Conservation (phyloP, 1,140 invertebrate genomes). For the Papilio glaucus region DNA sequence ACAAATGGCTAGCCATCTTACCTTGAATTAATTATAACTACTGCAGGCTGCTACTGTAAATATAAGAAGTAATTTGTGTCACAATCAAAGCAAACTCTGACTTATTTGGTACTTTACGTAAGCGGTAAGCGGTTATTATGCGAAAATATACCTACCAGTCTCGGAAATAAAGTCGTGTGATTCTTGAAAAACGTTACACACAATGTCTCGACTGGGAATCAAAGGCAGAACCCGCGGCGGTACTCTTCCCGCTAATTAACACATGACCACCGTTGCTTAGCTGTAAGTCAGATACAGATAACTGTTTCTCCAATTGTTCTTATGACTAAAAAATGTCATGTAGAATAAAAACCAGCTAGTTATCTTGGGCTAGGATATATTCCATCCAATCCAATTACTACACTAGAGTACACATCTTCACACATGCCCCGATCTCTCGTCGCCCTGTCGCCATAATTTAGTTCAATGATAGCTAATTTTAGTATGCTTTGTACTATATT, state of each 20-base stretch:
- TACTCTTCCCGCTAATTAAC: no score
- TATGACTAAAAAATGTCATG: no score
- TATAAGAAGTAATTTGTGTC: background rate
- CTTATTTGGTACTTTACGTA: no score
- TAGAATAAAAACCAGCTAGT: no score
- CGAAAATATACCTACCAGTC: background rate
- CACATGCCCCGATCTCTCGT: background rate
- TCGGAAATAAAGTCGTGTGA: background rate
- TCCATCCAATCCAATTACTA: background rate
- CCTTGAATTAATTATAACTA: slow-evolving; percentile 55
- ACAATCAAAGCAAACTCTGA: no score
- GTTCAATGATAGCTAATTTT: slow-evolving; percentile 16
- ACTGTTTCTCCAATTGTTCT: no score
- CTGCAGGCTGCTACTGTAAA: slow-evolving; percentile 44
- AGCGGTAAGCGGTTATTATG: no score
- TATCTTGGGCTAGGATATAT: background rate
- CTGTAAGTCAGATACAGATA: no score
- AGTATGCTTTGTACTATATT: background rate
- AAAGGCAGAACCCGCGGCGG: no score
- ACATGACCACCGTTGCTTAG: no score
- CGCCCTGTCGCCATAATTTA: background rate
- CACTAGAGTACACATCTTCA: background rate
- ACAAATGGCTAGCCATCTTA: slow-evolving; percentile 48
- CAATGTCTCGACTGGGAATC: no score
- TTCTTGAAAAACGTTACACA: background rate